Evolutionary conservation across 2,113 vertebrate genomes (phyloP).

Genomic region (Percopsis transmontana): DNA sequence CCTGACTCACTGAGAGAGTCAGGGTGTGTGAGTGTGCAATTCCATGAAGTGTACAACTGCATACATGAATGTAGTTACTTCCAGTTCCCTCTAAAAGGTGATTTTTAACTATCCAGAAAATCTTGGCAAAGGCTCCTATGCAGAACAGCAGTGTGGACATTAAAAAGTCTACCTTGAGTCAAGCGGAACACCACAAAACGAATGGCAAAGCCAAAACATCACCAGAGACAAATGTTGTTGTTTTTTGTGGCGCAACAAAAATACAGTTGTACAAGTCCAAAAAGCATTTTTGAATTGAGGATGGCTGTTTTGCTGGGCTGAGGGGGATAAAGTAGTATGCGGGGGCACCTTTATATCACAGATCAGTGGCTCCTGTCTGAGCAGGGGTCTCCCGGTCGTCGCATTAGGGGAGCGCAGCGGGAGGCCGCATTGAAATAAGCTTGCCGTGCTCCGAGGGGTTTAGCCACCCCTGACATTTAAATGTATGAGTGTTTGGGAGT

Average conservation of each 20-base stretch:
- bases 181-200: conserved; percentile 19
- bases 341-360: conserved; percentile 75
- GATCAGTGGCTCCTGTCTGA: conserved; percentile 69
- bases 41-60: background rate
- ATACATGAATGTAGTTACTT: background rate
- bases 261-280: conserved; percentile 74
- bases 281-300: conserved; percentile 76
- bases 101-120: background rate
- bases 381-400: conserved; percentile 64
- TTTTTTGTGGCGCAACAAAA: no score
- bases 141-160: conserved; percentile 17
- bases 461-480: conserved; percentile 72
- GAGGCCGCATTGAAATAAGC: conserved; percentile 77
- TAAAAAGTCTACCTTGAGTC: background rate
- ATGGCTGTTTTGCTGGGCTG: background rate
- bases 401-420: conserved; percentile 65
- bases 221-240: no score
- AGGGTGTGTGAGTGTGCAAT: conserved; percentile 4
- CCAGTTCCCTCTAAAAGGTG: background rate
- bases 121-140: background rate
- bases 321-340: conserved; percentile 68
- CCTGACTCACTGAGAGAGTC: conserved; percentile 17
- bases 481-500: conserved; percentile 41
- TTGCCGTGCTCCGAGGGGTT: conserved; percentile 65
- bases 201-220: conserved; percentile 39